Evolutionary conservation across 2,113 vertebrate genomes (phyloP).

Genomic region (Fregata magnificens): DNA sequence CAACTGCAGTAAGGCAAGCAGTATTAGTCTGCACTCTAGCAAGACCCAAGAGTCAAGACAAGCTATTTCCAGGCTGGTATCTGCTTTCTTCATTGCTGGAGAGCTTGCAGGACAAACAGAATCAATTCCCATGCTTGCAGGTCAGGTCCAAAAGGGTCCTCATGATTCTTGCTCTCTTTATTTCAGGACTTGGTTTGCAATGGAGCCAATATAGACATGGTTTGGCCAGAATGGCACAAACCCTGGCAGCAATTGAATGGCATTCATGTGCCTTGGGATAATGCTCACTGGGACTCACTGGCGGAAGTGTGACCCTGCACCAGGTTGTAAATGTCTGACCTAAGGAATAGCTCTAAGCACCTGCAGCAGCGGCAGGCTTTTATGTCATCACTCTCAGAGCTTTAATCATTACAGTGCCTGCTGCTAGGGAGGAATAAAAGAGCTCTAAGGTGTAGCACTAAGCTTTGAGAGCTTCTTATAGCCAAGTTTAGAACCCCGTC

Average conservation of each 20-base stretch:
- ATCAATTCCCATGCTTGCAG: not conserved
- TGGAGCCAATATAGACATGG: not conserved
- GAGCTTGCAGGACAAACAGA: not conserved
- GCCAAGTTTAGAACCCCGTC: not conserved
- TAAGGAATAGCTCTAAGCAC: not conserved
- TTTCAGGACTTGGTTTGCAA: not conserved
- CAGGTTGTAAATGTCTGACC: not conserved
- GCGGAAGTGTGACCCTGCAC: not conserved
- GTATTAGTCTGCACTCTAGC: not conserved
- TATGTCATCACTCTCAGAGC: not conserved
- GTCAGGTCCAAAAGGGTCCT: not conserved
- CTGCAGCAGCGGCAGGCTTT: not conserved
- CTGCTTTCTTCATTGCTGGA: not conserved
- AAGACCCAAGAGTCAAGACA: not conserved
- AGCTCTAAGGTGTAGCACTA: not conserved
- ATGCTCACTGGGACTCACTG: not conserved
- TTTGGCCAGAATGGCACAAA: not conserved
- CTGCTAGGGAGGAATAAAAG: not conserved
- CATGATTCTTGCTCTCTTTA: not conserved
- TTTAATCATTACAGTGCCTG: not conserved
- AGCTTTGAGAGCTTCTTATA: not conserved
- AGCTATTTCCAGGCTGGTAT: not conserved
- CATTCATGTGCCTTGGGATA: not conserved
- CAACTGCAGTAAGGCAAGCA: not conserved
- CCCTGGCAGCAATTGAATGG: not conserved